Evolutionary conservation across 1,140 invertebrate genomes (phyloP), one percentile per base, ranked within the genome.

Genomic region (Heliconius melpomene): DNA sequence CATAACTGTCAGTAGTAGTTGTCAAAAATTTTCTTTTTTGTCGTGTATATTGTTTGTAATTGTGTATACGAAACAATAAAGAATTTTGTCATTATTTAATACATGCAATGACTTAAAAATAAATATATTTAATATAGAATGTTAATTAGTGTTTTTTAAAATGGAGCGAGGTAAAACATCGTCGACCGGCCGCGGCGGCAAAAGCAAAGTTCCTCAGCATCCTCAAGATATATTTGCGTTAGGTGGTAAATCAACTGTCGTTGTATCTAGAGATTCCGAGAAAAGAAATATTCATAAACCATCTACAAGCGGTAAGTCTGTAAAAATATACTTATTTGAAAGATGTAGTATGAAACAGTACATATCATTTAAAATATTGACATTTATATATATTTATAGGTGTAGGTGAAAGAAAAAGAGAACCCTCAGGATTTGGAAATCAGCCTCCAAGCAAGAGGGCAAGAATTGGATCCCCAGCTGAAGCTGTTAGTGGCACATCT

Each of bases 271-370:
- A 79, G 94, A 95, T 78, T 86, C 91, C 20, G 94, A 95, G 75
- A 94, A 94, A 75, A 91, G 94, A 38, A 94, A 91, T 46, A 94
- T 95, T 75, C 94, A 95, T 81, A 95, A 95, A 84, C 91, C 94
- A 38, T 91, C 93, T 40, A 91, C 91, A n/a, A 94, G 93, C 78
- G 88, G 94, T 94, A 84, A 82, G 87, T 85, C 71, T n/a, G 11
- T 66, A 11, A 5, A 26, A 16, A 13, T 66, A 66, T 66, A 16
- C 40, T 16, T 16, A 46, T 16, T 46, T 5, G 13, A 46, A 46
- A 46, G 16, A 46, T 46, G 16, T 46, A 46, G 16, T 46, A 46
- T 46, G 40, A 46, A 46, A 46, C 40, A 46, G 40, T 16, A 0
- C 3, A 46, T 16, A 46, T 16, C 3, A 16, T 46, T 16, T 46